These are phyloP conservation scores for Mastomys natalensis DNA, from an alignment of 2,113 vertebrate species.

Conservation along the genomic window DNA sequence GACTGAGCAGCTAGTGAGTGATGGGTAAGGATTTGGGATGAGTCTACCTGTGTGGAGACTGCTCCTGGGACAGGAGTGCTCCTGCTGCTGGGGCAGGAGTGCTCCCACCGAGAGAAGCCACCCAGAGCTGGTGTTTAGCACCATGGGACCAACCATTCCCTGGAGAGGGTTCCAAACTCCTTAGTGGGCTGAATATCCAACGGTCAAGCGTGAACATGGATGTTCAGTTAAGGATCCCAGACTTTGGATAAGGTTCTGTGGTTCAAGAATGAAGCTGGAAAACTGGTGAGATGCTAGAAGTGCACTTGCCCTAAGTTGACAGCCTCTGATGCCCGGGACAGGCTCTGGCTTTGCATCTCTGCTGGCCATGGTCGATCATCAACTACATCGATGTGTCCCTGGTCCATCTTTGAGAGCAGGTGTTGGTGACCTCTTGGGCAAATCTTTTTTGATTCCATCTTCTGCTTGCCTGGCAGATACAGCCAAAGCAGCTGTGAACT, in stretches of 20 bases:
- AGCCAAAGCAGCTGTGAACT: accelerated
- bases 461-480: not conserved
- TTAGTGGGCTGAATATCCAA: not conserved
- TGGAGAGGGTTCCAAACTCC: not conserved
- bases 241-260: not conserved
- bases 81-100: not conserved
- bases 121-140: not conserved
- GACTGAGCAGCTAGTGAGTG: not conserved
- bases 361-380: accelerated
- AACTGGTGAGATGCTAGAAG: not conserved
- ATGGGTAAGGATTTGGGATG: not conserved
- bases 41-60: too few relatives aligned
- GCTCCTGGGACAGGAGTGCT: not conserved
- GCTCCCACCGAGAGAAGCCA: accelerated
- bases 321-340: not conserved
- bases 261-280: not conserved
- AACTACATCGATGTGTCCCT: accelerated
- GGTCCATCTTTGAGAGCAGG: not conserved
- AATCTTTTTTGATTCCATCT: not conserved
- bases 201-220: not conserved
- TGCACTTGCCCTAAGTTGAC: not conserved
- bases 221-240: not conserved
- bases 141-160: accelerated
- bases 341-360: not conserved
- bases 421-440: too few relatives aligned